phyloP scores from a whole-genome alignment of 1,140 invertebrate genomes.

The Atta cephalotes region DNA sequence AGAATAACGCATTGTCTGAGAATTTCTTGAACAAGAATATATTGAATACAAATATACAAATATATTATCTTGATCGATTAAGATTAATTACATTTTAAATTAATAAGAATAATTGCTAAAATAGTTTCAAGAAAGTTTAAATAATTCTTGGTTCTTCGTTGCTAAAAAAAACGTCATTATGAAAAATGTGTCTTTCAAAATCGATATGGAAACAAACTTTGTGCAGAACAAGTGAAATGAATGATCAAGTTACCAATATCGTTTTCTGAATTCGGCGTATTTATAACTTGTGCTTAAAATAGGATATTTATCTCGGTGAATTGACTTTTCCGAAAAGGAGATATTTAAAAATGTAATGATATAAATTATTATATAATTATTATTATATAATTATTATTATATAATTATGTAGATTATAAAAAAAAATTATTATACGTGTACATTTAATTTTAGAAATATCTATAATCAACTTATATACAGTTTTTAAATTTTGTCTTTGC shows the following conservation, averaged over 20 bases:
- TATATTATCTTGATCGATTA: neutral
- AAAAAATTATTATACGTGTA: neutral
- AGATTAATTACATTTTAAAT: neutral
- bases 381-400: neutral
- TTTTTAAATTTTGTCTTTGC: neutral
- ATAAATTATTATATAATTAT: conserved; percentile 1
- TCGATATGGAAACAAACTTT: neutral
- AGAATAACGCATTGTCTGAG: neutral
- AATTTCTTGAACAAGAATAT: neutral
- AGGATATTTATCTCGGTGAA: neutral
- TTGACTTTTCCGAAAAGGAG: neutral
- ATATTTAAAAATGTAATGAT: conserved; percentile 7
- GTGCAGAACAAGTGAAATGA: neutral
- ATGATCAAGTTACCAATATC: conserved; percentile 1
- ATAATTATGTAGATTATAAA: neutral
- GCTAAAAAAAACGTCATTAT: neutral
- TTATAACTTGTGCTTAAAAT: conserved; percentile 22
- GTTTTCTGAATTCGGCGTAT: conserved; percentile 5
- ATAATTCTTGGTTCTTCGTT: neutral
- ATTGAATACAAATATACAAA: neutral
- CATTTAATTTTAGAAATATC: neutral
- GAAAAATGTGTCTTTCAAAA: neutral
- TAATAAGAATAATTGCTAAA: neutral
- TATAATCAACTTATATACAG: neutral
- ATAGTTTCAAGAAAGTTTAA: neutral